A percentile compares a stretch with the other conserved stretches of the same genome.
Evolutionary conservation across 2,797 vertebrate species (phyloP).

Genomic region (Notoglanidium macrostoma): DNA sequence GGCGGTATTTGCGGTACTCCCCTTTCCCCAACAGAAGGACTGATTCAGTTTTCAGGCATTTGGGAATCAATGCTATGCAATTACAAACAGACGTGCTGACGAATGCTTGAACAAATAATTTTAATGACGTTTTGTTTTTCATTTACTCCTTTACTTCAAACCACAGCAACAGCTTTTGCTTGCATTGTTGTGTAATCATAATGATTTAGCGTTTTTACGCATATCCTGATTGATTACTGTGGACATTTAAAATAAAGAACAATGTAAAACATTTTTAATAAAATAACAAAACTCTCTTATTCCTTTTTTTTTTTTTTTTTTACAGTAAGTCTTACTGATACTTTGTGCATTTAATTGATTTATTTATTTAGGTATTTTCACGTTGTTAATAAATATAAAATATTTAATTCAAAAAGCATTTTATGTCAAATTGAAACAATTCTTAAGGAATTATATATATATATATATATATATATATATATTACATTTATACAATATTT

Average conservation of each 20-base stretch:
- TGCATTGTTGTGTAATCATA: background rate
- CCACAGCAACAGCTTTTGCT: background rate
- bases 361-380: background rate
- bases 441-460: background rate
- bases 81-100: constrained; percentile 12
- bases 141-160: background rate
- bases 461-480: background rate
- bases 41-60: constrained; percentile 6
- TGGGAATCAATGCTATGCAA: constrained; percentile 1
- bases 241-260: background rate
- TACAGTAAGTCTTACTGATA: background rate
- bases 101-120: constrained; percentile 17
- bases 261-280: too few relatives aligned
- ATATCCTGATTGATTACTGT: background rate
- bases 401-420: background rate
- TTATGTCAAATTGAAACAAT: background rate
- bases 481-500: background rate
- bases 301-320: background rate
- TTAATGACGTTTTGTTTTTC: constrained; percentile 19
- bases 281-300: background rate
- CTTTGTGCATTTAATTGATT: too few relatives aligned
- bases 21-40: background rate
- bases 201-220: background rate
- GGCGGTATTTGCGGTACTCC: background rate
- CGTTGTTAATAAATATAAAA: background rate